Evolutionary conservation across 2,113 vertebrate species (phyloP), one percentile per base, ranked within the genome.

Genomic region (Rhinoderma darwinii): DNA sequence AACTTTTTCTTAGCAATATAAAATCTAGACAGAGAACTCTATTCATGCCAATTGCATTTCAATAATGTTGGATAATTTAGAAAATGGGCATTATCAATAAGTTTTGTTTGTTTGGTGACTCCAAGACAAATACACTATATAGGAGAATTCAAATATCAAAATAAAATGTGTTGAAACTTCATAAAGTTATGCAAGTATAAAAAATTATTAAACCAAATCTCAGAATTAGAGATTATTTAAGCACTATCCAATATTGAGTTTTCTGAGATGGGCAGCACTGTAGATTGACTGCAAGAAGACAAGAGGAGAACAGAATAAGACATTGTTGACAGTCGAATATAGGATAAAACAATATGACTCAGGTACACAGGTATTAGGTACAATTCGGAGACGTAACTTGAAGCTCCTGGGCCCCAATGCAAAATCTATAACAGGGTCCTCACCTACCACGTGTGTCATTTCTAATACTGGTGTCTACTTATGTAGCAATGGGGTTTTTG

Each of bases 1-100:
- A 59, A 56, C 76, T 35, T 54, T 25, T 37, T 66, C 79, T 82
- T 43, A 43, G 50, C 61, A 41, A 14, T 12, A 44, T 37, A 27
- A 27, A 39, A 43, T 41, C 56, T 63, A 82, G 30, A 82, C 56
- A 66, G 79, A 44, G n/a, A 66, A 44, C 54, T 43, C 79, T 43
- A 63, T 82, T 82, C 79, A 82, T 78, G 14, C 44, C n/a, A 30
- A 27, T 66, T 15, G 20, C 4, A 41, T 44, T 44, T 30, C 59
- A 66, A 27, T 41, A 35, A 61, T 44, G 56, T 27, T 18, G 54
- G 39, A 44, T 39, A 61, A 81, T 81, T 78, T 35, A 78, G 44
- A 74, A 20, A 78, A 35, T 18, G 27, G 17, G 9, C 32, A 77
- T 54, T 51, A 78, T 32, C 37, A 72, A 51, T 22, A 35, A 9